Conservation (phyloP, 2,113 vertebrate species). For the Elephas maximus region DNA sequence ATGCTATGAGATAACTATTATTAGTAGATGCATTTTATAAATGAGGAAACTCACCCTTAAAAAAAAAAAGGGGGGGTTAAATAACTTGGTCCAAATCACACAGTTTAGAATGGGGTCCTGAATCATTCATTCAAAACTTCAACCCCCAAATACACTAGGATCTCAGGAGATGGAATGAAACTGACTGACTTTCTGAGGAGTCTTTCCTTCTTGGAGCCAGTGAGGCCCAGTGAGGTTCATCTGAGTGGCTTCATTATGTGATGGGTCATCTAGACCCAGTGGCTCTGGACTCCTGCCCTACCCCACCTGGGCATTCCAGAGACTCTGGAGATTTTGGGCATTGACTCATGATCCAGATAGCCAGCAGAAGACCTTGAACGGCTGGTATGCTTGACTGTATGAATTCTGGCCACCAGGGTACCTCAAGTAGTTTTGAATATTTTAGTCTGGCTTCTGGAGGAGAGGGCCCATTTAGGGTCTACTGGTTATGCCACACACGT, state of each 20-base stretch:
- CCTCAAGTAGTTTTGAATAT: neutral
- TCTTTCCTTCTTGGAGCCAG: neutral
- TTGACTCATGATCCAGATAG: neutral
- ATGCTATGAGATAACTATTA: neutral
- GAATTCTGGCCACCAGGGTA: neutral
- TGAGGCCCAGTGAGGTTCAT: neutral
- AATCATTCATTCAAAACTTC: neutral
- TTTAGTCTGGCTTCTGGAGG: neutral
- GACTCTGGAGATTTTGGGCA: neutral
- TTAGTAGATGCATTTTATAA: conserved; percentile 2
- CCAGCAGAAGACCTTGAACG: neutral
- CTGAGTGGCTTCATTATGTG: neutral
- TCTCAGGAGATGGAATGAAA: neutral
- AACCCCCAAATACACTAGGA: neutral
- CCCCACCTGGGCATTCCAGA: neutral
- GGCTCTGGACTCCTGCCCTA: neutral
- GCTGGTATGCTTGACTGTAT: neutral
- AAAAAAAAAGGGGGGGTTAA: neutral
- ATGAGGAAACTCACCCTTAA: neutral
- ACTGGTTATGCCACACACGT: neutral
- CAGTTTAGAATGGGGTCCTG: neutral
- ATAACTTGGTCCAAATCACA: neutral
- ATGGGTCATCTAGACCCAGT: neutral
- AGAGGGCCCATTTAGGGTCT: neutral
- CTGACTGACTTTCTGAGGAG: accelerated